Base-by-base conservation (phyloP, 2,113 vertebrate genomes). In the Poecilia latipinna region DNA sequence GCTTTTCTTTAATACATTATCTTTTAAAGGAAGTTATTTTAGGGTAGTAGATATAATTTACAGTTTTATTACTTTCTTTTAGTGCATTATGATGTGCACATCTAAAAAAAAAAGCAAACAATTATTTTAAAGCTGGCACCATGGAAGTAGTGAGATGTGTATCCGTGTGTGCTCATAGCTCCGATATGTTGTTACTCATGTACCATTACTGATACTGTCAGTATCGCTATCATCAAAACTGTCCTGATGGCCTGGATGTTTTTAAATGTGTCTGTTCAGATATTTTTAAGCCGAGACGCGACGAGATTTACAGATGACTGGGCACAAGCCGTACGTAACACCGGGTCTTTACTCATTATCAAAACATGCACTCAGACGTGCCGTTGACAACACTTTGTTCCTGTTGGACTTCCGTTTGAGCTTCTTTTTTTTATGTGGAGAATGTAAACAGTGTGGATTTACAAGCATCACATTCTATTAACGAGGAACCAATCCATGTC, bases 221-320 rank as follows among this genome's bases (percentile, higher is more conserved):
- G 51, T 54, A 22, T 65, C 31, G 24, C 29, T 54, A 10, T 70
- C 44, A 42, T 35, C 68, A 28, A 28, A 62, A n/a, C 17, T 57
- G 33, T 37, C 32, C 65, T 24, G 57, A 8, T 1, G 65, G 33
- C 54, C 19, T 51, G 8, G 13, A 22, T 35, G 22, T 68, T 67
- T 72, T n/a, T 44, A 2, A 8, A 29, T 26, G 19, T 32, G 35
- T 15, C 66, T 32, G 65, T 70, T 35, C 26, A 54, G 4, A 63
- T 68, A 4, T 70, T 33, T 73, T 51, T 44, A 0, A 35, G 76
- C 8, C 70, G 44, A 76, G 31, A 65, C 28, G 66, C 31, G 51
- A 31, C 5, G 12, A 65, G n/a, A 37, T 68, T 79, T 65, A 62
- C 31, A 78, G 35, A 44, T 57, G 35, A 51, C 51, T 37, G 32